These are phyloP conservation scores for Cataglyphis livida DNA, from an alignment of 2,888 invertebrate species.

Conservation along the genomic window DNA sequence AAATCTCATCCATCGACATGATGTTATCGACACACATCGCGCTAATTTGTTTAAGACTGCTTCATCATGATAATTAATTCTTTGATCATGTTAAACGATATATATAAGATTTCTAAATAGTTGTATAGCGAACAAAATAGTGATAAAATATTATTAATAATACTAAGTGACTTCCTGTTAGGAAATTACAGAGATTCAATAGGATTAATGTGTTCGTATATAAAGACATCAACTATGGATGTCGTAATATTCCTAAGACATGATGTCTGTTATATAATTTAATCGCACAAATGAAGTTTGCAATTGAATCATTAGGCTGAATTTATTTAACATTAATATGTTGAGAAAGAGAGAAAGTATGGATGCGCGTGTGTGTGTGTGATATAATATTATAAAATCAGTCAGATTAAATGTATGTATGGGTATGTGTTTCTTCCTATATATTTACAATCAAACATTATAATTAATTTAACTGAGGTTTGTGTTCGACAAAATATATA, in stretches of 20 bases:
- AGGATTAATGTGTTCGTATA: slow-evolving; percentile 27
- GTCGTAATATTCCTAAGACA: slow-evolving; percentile 12
- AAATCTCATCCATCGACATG: slow-evolving; percentile 67
- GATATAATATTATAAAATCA: neutral
- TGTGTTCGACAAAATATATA: neutral
- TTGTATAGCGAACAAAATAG: slow-evolving; percentile 61
- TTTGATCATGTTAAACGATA: slow-evolving; percentile 50
- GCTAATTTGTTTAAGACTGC: slow-evolving; percentile 82
- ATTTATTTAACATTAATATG: slow-evolving; percentile 19
- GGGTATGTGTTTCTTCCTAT: neutral
- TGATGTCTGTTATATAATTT: slow-evolving; percentile 34
- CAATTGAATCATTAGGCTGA: slow-evolving; percentile 43
- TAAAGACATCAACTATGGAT: slow-evolving; percentile 1
- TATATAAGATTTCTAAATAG: slow-evolving; percentile 58
- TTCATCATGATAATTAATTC: slow-evolving; percentile 69
- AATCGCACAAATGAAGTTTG: slow-evolving; percentile 26
- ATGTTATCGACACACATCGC: slow-evolving; percentile 67
- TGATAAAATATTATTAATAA: slow-evolving; percentile 40
- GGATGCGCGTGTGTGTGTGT: neutral
- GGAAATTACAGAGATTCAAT: slow-evolving; percentile 54
- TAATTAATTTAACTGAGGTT: neutral
- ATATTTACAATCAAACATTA: slow-evolving; percentile 1
- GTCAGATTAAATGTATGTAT: neutral
- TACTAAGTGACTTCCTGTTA: slow-evolving; percentile 55
- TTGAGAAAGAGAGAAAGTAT: neutral